Evolutionary conservation across 2,888 invertebrate species (phyloP).

Genomic region (Microplitis manilae): DNA sequence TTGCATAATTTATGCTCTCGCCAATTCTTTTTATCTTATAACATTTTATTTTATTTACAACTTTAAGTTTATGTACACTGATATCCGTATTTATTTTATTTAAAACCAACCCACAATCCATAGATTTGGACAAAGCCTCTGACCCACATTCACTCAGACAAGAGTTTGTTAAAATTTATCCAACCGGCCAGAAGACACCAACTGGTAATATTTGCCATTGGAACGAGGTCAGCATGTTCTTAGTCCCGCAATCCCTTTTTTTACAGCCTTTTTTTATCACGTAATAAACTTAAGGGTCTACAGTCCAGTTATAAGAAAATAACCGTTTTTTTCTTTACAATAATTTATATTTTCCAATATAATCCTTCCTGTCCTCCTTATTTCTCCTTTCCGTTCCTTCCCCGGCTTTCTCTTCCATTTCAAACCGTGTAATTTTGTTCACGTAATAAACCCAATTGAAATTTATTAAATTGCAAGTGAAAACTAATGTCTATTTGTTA

Average conservation of each 20-base stretch:
- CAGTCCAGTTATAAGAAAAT: neutral
- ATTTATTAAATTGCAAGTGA: constrained; percentile 19
- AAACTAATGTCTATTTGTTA: constrained; percentile 18
- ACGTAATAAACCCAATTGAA: constrained; percentile 22
- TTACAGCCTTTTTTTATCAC: neutral
- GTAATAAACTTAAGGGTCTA: neutral
- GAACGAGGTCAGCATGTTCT: constrained; percentile 59
- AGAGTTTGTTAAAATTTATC: constrained; percentile 52
- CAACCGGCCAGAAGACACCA: constrained; percentile 28
- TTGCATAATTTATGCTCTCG: constrained; percentile 18
- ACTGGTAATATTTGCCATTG: constrained; percentile 52
- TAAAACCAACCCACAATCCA: neutral
- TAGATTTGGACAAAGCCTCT: constrained; percentile 17
- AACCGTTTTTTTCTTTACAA: neutral
- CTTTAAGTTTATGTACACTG: neutral
- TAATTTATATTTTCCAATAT: neutral
- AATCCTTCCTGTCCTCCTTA: neutral
- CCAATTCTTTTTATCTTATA: neutral
- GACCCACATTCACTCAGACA: constrained; percentile 36
- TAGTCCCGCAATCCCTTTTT: constrained; percentile 42
- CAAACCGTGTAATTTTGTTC: neutral
- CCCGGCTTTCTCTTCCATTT: neutral
- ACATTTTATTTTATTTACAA: neutral
- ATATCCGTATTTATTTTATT: constrained; percentile 14
- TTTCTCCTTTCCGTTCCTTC: neutral